Evolutionary conservation across 2,113 vertebrate species (phyloP), one percentile per base, ranked within the genome.

Genomic region (Onychostruthus taczanowskii): DNA sequence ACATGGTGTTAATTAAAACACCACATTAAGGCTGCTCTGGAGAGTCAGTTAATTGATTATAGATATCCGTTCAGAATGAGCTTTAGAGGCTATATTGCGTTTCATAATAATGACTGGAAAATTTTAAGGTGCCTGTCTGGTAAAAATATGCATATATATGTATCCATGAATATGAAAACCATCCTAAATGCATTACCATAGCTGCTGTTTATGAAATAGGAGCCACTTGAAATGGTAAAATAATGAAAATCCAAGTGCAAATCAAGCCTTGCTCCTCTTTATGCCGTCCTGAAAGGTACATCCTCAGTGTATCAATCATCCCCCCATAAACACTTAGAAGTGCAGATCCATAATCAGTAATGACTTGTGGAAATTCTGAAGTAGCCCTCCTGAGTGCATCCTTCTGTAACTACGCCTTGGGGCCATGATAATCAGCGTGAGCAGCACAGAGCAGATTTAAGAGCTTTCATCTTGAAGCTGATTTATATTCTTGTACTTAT

Each of bases 341-440:
- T n/a, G 75, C 50, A 94, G 87, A 86, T 79, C 84, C 63, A 91
- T 77, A 90, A 95, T 91, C 91, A 79, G 79, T 39, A 90, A 92
- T 59, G 59, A 96, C 88, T 89, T 87, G 95, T 94, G 95, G 77
- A 86, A 94, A 95, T 91, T 84, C 84, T 97, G 82, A 88, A 95
- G 82, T 73, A 87, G 87, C 85, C 53, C 93, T 93, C 92, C 61
- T 30, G 78, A 95, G 79, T 90, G 49, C 79, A 86, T 81, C 87
- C 85, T 82, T 83, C 75, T 66, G 31, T 83, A 90, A 86, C 90
- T 93, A 46, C 43, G 92, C 87, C 96, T 86, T 52, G 46, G 75
- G 87, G 94, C 87, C 84, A 66, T 13, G 47, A 52, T 80, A 93
- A 95, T 91, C 93, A 96, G 85, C 47, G 9, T 56, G 44, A 94